A percentile compares a stretch with the other conserved stretches of the same genome.
Evolutionary conservation across 2,797 vertebrate genomes (phyloP).

Genomic region (Acipenser oxyrinchus): DNA sequence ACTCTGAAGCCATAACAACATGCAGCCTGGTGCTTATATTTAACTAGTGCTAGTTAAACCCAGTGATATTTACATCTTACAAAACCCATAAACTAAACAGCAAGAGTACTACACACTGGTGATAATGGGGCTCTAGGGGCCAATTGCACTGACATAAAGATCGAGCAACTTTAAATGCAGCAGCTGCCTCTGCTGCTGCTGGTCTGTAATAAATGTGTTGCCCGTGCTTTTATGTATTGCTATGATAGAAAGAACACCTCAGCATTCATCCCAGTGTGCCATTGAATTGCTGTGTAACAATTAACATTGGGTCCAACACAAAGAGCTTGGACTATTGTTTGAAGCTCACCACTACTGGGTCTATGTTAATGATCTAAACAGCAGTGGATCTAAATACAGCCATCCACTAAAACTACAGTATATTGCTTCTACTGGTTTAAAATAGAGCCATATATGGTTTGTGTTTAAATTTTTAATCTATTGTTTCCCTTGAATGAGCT

Average conservation of each 20-base stretch:
- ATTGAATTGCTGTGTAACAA: conserved; percentile 7
- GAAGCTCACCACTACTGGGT: no score
- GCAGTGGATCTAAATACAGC: no score
- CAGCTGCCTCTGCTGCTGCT: conserved; percentile 14
- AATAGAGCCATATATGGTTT: no score
- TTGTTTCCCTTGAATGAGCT: no score
- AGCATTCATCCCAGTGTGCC: conserved; percentile 4
- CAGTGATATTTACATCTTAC: conserved; percentile 14
- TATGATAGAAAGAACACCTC: conserved; percentile 7
- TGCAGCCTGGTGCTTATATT: conserved; percentile 8
- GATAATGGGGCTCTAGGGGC: conserved; percentile 14
- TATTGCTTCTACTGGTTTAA: no score
- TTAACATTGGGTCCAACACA: neutral
- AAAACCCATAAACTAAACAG: conserved; percentile 12
- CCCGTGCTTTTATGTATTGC: conserved; percentile 15
- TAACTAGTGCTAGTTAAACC: conserved; percentile 4
- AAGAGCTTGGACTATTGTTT: no score
- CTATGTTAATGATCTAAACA: no score
- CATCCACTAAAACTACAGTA: no score
- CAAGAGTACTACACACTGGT: conserved; percentile 12
- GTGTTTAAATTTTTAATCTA: no score
- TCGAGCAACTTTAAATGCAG: conserved; percentile 17
- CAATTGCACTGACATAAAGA: conserved; percentile 17
- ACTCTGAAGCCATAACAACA: conserved; percentile 9
- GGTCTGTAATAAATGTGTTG: conserved; percentile 15